A percentile compares a stretch with the other conserved stretches of the same genome.
Evolutionary conservation across 2,888 invertebrate genomes (phyloP).

Genomic region (Zaprionus obscuricornis): DNA sequence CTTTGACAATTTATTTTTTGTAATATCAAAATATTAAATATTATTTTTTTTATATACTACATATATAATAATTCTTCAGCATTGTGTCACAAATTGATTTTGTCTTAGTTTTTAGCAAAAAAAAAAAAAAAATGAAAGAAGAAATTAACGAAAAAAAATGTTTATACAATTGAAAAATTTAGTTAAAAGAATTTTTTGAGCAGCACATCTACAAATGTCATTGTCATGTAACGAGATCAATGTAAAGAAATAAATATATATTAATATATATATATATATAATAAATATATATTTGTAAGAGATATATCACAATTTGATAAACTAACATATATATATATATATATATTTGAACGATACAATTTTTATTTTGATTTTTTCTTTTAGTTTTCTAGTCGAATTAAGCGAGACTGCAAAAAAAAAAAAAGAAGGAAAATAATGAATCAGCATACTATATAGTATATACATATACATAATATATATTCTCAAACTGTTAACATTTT

Average conservation of each 20-base stretch:
- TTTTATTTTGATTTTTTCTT: constrained; percentile 1
- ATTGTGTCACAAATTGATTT: constrained; percentile 21
- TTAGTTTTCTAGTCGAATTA: constrained; percentile 58
- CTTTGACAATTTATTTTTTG: neutral
- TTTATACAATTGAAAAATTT: constrained; percentile 52
- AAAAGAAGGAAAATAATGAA: no score
- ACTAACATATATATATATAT: constrained; percentile 12
- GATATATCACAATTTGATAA: constrained; percentile 11
- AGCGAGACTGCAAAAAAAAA: constrained; percentile 24
- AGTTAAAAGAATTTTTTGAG: constrained; percentile 57
- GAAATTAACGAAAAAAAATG: constrained; percentile 16
- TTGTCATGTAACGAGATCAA: neutral
- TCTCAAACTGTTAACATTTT: no score
- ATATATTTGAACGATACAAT: neutral
- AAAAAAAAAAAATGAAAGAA: constrained; percentile 16
- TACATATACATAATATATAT: no score
- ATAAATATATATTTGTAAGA: no score
- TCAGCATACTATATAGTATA: no score
- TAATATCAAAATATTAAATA: neutral
- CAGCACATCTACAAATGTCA: neutral
- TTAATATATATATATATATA: constrained; percentile 4
- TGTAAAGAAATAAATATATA: no score
- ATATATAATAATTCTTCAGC: no score
- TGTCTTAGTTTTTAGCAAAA: constrained; percentile 41
- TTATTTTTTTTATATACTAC: neutral